phyloP scores from a whole-genome alignment of 2,888 invertebrate species.

The Diarsia mendica region DNA sequence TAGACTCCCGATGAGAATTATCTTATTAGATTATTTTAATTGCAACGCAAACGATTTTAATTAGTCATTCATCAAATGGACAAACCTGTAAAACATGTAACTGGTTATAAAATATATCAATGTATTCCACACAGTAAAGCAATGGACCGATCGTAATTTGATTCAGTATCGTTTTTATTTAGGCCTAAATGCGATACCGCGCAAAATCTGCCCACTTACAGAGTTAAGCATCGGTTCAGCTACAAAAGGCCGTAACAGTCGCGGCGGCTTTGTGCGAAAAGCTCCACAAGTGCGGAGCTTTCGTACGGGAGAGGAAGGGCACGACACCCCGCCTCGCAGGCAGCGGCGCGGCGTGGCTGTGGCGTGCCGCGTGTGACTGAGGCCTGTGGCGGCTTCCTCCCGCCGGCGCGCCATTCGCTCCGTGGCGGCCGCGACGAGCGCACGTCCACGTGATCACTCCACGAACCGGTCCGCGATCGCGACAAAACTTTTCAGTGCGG shows the following conservation, averaged over 20 bases:
- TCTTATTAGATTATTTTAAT: slow-evolving; percentile 47
- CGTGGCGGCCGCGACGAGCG: slow-evolving; percentile 76
- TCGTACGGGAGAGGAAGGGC: slow-evolving; percentile 84
- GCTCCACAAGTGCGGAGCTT: slow-evolving; percentile 83
- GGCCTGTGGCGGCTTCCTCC: slow-evolving; percentile 65
- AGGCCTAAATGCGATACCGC: slow-evolving; percentile 88
- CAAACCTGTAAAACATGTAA: slow-evolving; percentile 35
- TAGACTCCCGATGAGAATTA: slow-evolving; percentile 32
- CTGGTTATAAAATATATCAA: slow-evolving; percentile 17
- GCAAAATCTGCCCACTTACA: slow-evolving; percentile 89
- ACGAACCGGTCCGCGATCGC: slow-evolving; percentile 79
- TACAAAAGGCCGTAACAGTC: slow-evolving; percentile 76
- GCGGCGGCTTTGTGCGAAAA: slow-evolving; percentile 79
- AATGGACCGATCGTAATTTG: slow-evolving; percentile 66
- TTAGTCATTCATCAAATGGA: slow-evolving; percentile 36
- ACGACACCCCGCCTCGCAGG: slow-evolving; percentile 81
- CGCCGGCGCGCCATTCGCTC: slow-evolving; percentile 83
- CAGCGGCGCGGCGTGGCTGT: slow-evolving; percentile 53
- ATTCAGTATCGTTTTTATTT: slow-evolving; percentile 83
- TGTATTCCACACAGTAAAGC: slow-evolving; percentile 25
- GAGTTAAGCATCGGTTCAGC: slow-evolving; percentile 80
- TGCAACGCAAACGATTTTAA: slow-evolving; percentile 37
- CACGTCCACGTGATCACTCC: slow-evolving; percentile 72
- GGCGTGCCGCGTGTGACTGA: slow-evolving; percentile 42
- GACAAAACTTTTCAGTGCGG: slow-evolving; percentile 88